Conservation (phyloP, 92 coral and sea anemone genomes). For the Porites evermanni region DNA sequence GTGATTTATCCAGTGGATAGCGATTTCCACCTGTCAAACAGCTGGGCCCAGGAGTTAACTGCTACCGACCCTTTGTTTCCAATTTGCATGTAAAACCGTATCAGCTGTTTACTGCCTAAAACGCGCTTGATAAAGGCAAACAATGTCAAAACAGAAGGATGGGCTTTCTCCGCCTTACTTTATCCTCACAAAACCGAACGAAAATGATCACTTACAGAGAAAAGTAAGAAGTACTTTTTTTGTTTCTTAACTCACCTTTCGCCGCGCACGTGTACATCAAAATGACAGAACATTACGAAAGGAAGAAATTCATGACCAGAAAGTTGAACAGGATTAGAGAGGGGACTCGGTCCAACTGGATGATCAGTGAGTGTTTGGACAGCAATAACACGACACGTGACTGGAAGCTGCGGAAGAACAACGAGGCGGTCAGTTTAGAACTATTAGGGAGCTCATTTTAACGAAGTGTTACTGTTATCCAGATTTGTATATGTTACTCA, state of each 20-base stretch:
- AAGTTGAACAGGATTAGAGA: constrained; percentile 69
- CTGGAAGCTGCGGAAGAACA: constrained; percentile 60
- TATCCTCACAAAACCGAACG: not conserved
- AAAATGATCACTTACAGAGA: not conserved
- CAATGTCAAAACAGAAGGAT: too few relatives aligned
- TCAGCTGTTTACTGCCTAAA: too few relatives aligned
- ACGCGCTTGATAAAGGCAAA: too few relatives aligned
- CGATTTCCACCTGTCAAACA: too few relatives aligned
- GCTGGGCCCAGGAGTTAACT: too few relatives aligned
- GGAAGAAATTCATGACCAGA: constrained; percentile 75
- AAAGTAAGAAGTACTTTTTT: not conserved
- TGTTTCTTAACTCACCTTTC: constrained; percentile 32
- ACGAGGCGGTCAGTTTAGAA: not conserved
- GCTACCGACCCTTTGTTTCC: too few relatives aligned
- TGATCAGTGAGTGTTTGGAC: constrained; percentile 84
- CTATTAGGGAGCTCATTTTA: too few relatives aligned
- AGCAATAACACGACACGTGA: constrained; percentile 67
- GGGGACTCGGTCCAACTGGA: constrained; percentile 89
- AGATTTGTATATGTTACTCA: too few relatives aligned
- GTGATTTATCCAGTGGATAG: too few relatives aligned
- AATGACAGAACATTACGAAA: constrained; percentile 84
- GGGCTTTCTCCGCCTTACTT: too few relatives aligned
- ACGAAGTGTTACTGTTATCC: too few relatives aligned
- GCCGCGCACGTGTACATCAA: constrained; percentile 65
- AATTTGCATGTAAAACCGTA: too few relatives aligned